A percentile compares a stretch with the other conserved stretches of the same genome.
Conservation (phyloP, 2,797 vertebrate species). For the Heliangelus exortis region DNA sequence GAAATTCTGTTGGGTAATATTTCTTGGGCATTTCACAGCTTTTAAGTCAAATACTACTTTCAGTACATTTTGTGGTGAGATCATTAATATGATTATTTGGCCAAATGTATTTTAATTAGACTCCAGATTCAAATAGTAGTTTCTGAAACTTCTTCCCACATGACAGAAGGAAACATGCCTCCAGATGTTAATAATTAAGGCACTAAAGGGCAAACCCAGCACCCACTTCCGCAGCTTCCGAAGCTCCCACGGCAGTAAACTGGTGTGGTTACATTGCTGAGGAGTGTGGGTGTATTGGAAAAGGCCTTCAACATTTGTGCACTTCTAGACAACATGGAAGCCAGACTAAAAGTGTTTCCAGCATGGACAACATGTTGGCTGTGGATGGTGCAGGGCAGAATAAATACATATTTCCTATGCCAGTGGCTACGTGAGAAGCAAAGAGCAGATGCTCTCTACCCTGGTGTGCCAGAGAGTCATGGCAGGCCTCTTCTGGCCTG, state of each 20-base stretch:
- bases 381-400: neutral
- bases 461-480: neutral
- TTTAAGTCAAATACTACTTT: neutral
- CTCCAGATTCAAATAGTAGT: neutral
- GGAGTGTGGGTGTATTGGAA: slow-evolving; percentile 45
- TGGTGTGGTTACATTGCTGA: slow-evolving; percentile 4
- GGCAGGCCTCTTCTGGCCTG: neutral
- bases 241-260: slow-evolving; percentile 32
- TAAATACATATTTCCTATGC: neutral
- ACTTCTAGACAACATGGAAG: neutral
- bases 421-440: neutral
- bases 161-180: neutral
- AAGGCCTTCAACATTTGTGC: neutral
- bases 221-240: slow-evolving; percentile 25
- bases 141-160: slow-evolving; percentile 53
- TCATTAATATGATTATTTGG: slow-evolving; percentile 4
- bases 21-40: neutral
- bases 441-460: slow-evolving; percentile 24
- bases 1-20: neutral
- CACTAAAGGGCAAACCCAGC: slow-evolving; percentile 52
- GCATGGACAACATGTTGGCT: neutral
- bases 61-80: slow-evolving; percentile 7
- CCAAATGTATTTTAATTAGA: slow-evolving; percentile 33
- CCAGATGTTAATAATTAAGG: slow-evolving; percentile 66
- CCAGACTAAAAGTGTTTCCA: slow-evolving; percentile 45